Evolutionary conservation across 2,113 vertebrate species (phyloP).

Genomic region (Pluvialis apricaria): DNA sequence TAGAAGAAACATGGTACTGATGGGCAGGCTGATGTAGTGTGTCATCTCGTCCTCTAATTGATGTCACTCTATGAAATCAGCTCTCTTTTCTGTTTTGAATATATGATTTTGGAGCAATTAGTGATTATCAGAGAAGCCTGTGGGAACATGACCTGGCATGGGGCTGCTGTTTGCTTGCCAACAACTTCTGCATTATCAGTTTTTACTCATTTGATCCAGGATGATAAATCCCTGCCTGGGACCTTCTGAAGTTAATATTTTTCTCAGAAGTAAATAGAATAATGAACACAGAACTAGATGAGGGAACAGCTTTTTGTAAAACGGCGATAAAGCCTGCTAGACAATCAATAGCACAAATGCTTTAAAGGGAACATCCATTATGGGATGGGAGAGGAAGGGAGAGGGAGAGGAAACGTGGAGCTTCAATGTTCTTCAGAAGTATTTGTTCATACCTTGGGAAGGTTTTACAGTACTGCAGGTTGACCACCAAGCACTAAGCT

Average conservation of each 20-base stretch:
- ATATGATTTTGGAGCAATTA: neutral
- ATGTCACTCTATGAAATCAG: neutral
- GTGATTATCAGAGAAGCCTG: neutral
- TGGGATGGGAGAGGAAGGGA: too few relatives aligned
- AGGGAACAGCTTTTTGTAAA: neutral
- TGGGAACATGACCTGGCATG: neutral
- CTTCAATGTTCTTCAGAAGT: neutral
- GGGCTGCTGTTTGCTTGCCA: neutral
- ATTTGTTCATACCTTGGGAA: neutral
- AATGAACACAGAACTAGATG: neutral
- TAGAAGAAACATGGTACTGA: neutral
- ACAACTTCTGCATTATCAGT: neutral
- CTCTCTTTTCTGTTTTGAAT: neutral
- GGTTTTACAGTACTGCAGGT: neutral
- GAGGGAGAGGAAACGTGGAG: neutral
- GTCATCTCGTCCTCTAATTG: neutral
- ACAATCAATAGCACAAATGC: neutral
- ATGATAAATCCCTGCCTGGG: neutral
- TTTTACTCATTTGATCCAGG: neutral
- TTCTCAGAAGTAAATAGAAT: neutral
- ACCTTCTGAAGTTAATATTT: neutral
- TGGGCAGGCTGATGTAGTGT: neutral
- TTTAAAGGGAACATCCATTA: neutral
- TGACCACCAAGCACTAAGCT: neutral
- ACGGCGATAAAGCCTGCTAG: neutral